Conservation (phyloP, 2,113 vertebrate species). For the Cyphomyrus discorhynchus region DNA sequence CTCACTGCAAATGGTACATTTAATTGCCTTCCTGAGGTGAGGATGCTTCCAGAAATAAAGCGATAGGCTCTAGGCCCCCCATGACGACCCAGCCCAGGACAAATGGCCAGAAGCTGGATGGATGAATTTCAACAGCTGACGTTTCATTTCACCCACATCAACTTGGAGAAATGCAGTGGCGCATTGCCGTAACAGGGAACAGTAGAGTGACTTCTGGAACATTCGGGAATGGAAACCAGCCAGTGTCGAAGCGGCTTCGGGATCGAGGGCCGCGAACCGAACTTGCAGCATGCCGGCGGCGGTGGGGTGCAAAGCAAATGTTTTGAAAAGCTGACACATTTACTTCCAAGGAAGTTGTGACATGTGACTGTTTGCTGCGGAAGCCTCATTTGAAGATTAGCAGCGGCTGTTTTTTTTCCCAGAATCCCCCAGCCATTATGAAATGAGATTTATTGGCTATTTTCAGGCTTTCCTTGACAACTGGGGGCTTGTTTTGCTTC, state of each 20-base stretch:
- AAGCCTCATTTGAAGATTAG: neutral
- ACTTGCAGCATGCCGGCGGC: neutral
- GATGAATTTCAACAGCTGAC: neutral
- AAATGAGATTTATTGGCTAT: neutral
- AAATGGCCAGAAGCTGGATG: neutral
- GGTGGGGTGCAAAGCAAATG: neutral
- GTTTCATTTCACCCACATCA: neutral
- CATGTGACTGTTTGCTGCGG: neutral
- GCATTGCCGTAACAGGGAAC: neutral
- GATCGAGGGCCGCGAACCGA: neutral
- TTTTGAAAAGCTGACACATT: neutral
- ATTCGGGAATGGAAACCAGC: neutral
- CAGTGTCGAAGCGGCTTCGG: neutral
- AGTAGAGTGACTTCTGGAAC: neutral
- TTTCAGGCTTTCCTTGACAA: neutral
- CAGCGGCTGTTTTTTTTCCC: neutral
- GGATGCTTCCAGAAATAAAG: neutral
- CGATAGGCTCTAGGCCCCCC: neutral
- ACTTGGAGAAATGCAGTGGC: neutral
- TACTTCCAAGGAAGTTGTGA: neutral
- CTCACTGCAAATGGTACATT: neutral
- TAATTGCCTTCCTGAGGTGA: neutral
- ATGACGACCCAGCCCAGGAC: neutral
- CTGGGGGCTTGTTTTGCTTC: neutral
- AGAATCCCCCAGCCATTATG: neutral